phyloP scores from a whole-genome alignment of 2,888 invertebrate genomes.

The Punctoribates punctum region DNA sequence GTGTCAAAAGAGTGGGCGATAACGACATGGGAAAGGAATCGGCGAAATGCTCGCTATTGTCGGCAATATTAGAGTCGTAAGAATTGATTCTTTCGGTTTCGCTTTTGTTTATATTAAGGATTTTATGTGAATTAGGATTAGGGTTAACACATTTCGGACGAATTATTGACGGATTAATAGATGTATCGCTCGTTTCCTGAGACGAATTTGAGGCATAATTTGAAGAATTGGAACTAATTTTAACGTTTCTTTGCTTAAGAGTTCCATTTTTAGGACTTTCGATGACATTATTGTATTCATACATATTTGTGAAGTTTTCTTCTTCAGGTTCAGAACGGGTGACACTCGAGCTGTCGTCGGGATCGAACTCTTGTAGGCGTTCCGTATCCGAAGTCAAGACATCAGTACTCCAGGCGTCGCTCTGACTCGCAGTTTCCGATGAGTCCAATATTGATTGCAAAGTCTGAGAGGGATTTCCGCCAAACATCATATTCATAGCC shows the following conservation, averaged over 20 bases:
- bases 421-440: constrained; percentile 74
- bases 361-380: constrained; percentile 78
- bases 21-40: constrained; percentile 12
- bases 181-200: background rate
- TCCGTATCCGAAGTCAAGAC: constrained; percentile 89
- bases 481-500: background rate
- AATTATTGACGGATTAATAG: background rate
- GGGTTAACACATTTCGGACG: background rate
- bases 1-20: constrained; percentile 25
- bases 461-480: constrained; percentile 3
- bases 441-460: constrained; percentile 59
- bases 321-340: constrained; percentile 56
- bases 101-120: background rate
- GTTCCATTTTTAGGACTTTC: constrained; percentile 33
- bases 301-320: constrained; percentile 7
- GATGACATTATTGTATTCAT: background rate
- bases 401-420: constrained; percentile 98
- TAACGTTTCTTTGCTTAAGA: constrained; percentile 14
- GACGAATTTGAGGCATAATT: background rate
- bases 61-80: background rate
- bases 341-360: constrained; percentile 63
- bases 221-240: background rate
- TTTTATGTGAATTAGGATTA: constrained; percentile 14
- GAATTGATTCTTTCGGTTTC: constrained; percentile 13
- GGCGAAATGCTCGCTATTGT: background rate